Evolutionary conservation across 2,888 invertebrate genomes (phyloP).

Genomic region (Lasiommata megera): DNA sequence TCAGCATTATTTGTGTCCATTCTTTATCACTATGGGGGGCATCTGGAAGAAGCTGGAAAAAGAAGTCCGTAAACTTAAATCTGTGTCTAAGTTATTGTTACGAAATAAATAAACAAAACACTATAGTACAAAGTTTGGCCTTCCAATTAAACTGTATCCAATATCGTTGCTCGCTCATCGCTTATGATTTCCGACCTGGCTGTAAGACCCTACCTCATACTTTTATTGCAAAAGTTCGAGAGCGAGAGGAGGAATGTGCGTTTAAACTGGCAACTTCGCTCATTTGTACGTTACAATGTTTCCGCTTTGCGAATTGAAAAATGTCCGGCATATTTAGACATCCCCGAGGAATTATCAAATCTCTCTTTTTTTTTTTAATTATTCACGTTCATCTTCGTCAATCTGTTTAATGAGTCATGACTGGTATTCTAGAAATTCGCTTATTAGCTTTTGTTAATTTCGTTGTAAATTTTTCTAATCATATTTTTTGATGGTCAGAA

Average conservation of each 20-base stretch:
- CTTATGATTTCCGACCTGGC: not conserved
- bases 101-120: too few species aligned
- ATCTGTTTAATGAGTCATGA: not conserved
- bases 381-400: not conserved
- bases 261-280: conserved; percentile 51
- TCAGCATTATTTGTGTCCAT: too few species aligned
- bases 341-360: conserved; percentile 7
- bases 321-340: conserved; percentile 16
- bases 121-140: too few species aligned
- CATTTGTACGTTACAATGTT: conserved; percentile 64
- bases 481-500: not conserved
- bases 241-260: conserved; percentile 45
- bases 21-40: too few species aligned
- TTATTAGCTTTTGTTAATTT: not conserved
- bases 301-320: conserved; percentile 58
- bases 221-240: conserved; percentile 69
- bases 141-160: not conserved
- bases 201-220: conserved; percentile 23
- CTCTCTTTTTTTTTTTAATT: not conserved
- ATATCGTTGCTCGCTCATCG: not conserved
- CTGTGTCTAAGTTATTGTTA: too few species aligned
- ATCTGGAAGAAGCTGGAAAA: too few species aligned
- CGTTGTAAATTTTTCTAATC: not conserved
- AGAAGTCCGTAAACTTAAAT: too few species aligned
- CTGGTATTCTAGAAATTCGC: not conserved